These are phyloP conservation scores for Novumbra hubbsi DNA, from an alignment of 2,797 vertebrate species.

Conservation along the genomic window DNA sequence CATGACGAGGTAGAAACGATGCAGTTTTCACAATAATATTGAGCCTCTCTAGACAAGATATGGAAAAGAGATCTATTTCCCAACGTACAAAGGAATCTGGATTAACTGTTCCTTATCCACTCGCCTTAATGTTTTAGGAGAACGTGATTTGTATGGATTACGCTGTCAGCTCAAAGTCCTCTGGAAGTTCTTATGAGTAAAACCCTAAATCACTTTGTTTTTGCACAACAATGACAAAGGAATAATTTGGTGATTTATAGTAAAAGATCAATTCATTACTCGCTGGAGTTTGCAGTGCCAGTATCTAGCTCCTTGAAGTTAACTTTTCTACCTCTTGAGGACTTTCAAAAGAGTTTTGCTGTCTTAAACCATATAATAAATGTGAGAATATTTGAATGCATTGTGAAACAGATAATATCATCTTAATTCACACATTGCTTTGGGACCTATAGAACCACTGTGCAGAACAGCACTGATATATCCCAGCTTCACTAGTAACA, in stretches of 20 bases:
- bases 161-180: constrained; percentile 19
- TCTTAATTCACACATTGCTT: constrained; percentile 16
- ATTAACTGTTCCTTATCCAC: constrained; percentile 23
- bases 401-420: not conserved
- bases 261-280: constrained; percentile 62
- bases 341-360: not conserved
- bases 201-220: constrained; percentile 36
- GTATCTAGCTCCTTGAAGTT: constrained; percentile 17
- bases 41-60: not conserved
- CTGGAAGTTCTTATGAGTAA: constrained; percentile 27
- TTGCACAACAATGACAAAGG: constrained; percentile 42
- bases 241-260: constrained; percentile 40
- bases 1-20: constrained; percentile 48
- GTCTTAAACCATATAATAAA: constrained; percentile 8
- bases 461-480: constrained; percentile 28
- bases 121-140: constrained; percentile 22
- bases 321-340: not conserved
- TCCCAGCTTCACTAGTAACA: constrained; percentile 22
- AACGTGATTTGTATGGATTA: constrained; percentile 23
- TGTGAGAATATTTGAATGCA: not conserved
- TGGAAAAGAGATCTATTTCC: constrained; percentile 1
- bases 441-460: constrained; percentile 8
- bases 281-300: constrained; percentile 30
- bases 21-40: not conserved
- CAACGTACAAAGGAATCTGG: constrained; percentile 25